Base-by-base conservation (phyloP, 1,140 invertebrate species). In the Drosophila mayri region DNA sequence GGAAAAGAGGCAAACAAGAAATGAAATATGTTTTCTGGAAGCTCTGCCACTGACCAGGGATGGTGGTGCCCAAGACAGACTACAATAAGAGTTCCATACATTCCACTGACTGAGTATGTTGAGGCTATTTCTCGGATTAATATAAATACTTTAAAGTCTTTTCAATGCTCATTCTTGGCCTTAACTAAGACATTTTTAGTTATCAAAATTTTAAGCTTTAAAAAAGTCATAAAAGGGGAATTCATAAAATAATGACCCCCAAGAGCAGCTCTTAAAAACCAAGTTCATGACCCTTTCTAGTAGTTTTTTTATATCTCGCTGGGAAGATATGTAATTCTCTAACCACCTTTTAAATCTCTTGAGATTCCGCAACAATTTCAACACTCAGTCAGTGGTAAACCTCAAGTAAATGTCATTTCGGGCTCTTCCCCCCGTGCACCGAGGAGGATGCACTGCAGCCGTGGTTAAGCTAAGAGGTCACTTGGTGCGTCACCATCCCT, bases 21-120 rank as follows among this genome's bases (percentile, higher is more conserved):
- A 77, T 77, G 74, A 77, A 77, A 77, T 77, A 77, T 77, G 74
- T 77, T 77, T 76, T 77, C 74, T 77, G 73, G 55, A 55, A 68
- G 63, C 70, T 46, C 18, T 44, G 37, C 44, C 22, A 14, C 2
- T 12, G 30, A 25, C 18, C 58, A 38, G 40, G 44, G 46, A 52
- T 67, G 30, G 58, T 67, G 38, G 38, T 16, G 20, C n/a, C n/a
- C 20, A 10, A 22, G 8, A 54, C 32, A 68, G 46, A 41, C 25
- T n/a, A 28, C 22, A 28, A 16, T 5, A 30, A 16, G 25, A 11
- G 25, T 37, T 16, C 47, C 28, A 25, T 37, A 25, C 35, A 61
- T 64, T 64, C 37, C 37, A 22, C 28, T 22, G 28, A n/a, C 61
- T 16, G 18, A 64, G 16, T 41, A 14, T 22, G 10, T 49, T 47